Evolutionary conservation across 2,797 vertebrate genomes (phyloP).

Genomic region (Cetoscarus ocellatus): DNA sequence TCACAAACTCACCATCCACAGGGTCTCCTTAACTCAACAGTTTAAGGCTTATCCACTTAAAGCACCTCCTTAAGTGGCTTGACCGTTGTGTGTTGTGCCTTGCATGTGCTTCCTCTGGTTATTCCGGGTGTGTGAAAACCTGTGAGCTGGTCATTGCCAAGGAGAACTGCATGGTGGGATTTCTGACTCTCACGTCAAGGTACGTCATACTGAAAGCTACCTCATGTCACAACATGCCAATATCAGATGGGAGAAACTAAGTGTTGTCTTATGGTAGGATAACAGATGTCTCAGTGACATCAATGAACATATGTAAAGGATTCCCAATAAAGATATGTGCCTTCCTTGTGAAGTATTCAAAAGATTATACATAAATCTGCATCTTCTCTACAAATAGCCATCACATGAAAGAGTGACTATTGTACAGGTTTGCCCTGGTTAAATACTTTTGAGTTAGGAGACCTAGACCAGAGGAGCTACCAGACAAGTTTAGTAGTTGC

Average conservation of each 20-base stretch:
- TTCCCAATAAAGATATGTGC: too few relatives aligned
- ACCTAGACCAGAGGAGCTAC: constrained; percentile 11
- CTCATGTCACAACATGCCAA: neutral
- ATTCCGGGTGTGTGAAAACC: constrained; percentile 62
- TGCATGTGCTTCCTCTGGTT: constrained; percentile 60
- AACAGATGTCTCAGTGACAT: neutral
- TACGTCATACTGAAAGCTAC: constrained; percentile 27
- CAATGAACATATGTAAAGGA: neutral
- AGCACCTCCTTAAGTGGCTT: constrained; percentile 70
- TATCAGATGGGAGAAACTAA: neutral
- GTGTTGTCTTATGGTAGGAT: neutral
- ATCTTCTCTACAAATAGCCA: neutral
- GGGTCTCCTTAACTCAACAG: constrained; percentile 51
- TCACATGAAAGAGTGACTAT: constrained; percentile 3
- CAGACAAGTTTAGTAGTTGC: constrained; percentile 22
- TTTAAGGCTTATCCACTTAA: constrained; percentile 75
- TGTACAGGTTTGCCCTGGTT: neutral
- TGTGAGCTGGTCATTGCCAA: constrained; percentile 26
- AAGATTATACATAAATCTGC: too few relatives aligned
- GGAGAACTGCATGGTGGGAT: constrained; percentile 41
- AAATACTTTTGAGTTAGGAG: neutral
- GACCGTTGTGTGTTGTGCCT: constrained; percentile 41
- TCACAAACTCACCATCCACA: constrained; percentile 25
- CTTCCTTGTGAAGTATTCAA: too few relatives aligned
- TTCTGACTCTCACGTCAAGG: constrained; percentile 47